phyloP scores from a whole-genome alignment of 2,888 invertebrate genomes.

The Coelopa pilipes region DNA sequence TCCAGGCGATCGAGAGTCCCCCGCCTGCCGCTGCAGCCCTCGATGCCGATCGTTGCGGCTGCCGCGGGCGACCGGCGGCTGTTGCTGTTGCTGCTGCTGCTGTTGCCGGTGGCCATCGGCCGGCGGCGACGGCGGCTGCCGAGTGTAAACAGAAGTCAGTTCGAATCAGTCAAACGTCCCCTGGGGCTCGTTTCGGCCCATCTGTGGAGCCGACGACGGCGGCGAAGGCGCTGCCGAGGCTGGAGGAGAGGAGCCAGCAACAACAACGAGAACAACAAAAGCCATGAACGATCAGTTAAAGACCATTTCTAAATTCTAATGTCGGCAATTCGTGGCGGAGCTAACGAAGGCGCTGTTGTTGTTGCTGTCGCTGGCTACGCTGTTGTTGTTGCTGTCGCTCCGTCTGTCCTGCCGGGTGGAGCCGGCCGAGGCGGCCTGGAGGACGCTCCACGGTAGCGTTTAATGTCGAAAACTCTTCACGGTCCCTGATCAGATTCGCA shows the following conservation, averaged over 20 bases:
- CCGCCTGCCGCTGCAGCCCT: no score
- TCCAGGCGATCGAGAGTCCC: neutral
- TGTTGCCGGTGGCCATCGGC: no score
- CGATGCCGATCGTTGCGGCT: no score
- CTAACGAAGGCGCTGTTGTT: conserved; percentile 1
- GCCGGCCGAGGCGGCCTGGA: conserved; percentile 19
- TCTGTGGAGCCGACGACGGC: neutral
- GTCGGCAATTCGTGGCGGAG: conserved; percentile 12
- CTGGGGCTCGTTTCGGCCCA: conserved; percentile 42
- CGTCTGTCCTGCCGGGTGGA: neutral
- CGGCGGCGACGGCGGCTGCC: neutral
- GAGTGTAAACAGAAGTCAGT: conserved; percentile 48
- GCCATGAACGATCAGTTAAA: conserved; percentile 20
- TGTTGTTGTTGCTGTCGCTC: no score
- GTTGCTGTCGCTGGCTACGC: no score
- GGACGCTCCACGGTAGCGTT: conserved; percentile 60
- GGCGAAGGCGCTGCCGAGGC: neutral
- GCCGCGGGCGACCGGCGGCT: no score
- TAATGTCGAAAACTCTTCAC: conserved; percentile 59
- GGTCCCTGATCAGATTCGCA: conserved; percentile 8
- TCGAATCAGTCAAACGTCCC: conserved; percentile 48
- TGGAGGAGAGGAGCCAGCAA: neutral
- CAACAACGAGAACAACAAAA: conserved; percentile 9
- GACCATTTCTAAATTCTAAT: conserved; percentile 37
- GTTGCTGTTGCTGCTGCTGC: no score